Evolutionary conservation across 2,888 invertebrate species (phyloP).

Genomic region (Aporophyla lueneburgensis): DNA sequence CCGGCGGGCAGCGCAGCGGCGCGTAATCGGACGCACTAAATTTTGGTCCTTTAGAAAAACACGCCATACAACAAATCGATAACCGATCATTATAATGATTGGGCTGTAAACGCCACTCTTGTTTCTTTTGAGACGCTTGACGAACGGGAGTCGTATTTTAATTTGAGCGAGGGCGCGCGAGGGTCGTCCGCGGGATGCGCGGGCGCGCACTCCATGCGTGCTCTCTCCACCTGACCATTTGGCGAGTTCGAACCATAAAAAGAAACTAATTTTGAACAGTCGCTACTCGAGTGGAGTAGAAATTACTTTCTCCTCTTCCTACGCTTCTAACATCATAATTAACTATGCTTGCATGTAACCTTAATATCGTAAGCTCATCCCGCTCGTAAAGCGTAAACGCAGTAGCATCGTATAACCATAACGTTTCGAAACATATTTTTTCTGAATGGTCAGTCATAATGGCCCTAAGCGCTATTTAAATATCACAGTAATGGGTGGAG

Average conservation of each 20-base stretch:
- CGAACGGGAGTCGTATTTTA: slow-evolving; percentile 87
- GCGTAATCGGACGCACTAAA: slow-evolving; percentile 86
- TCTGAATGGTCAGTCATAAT: slow-evolving; percentile 64
- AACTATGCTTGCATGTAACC: slow-evolving; percentile 43
- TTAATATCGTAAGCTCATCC: slow-evolving; percentile 27
- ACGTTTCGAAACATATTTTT: slow-evolving; percentile 54
- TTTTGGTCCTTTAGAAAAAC: slow-evolving; percentile 87
- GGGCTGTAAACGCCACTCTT: slow-evolving; percentile 86
- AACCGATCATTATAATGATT: slow-evolving; percentile 90
- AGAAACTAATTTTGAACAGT: slow-evolving; percentile 61
- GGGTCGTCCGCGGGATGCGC: slow-evolving; percentile 54
- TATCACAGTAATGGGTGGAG: slow-evolving; percentile 70
- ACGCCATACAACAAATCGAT: slow-evolving; percentile 89
- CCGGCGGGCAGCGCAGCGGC: slow-evolving; percentile 80
- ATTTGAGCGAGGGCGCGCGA: slow-evolving; percentile 66
- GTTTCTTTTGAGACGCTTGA: slow-evolving; percentile 83
- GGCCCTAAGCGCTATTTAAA: slow-evolving; percentile 77
- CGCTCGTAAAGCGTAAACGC: slow-evolving; percentile 55
- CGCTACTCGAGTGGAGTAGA: slow-evolving; percentile 33
- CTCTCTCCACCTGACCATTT: slow-evolving; percentile 64
- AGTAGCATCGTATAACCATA: slow-evolving; percentile 52
- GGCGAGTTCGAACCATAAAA: slow-evolving; percentile 56
- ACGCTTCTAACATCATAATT: slow-evolving; percentile 64
- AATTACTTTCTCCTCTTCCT: slow-evolving; percentile 55
- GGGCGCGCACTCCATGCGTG: slow-evolving; percentile 59